phyloP scores from a whole-genome alignment of 2,797 vertebrate species.

The Buphagus erythrorhynchus region DNA sequence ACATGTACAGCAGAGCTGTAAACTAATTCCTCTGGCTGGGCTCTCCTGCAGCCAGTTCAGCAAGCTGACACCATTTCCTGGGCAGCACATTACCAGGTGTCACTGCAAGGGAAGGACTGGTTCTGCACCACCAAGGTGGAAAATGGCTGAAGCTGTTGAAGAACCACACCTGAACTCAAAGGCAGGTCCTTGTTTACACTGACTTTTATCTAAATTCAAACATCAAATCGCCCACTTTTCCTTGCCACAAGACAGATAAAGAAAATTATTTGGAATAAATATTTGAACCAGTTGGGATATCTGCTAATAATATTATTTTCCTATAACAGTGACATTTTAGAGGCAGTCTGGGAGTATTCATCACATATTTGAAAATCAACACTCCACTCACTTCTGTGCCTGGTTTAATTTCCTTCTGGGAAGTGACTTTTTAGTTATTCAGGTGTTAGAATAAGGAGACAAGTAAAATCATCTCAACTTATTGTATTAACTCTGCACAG shows the following conservation, averaged over 20 bases:
- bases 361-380: neutral
- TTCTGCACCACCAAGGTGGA: neutral
- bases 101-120: neutral
- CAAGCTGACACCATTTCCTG: neutral
- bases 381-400: neutral
- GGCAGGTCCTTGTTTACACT: neutral
- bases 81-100: neutral
- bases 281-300: neutral
- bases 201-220: neutral
- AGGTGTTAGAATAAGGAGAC: neutral
- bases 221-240: neutral
- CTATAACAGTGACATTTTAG: neutral
- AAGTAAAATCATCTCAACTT: neutral
- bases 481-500: neutral
- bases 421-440: neutral
- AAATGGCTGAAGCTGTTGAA: neutral
- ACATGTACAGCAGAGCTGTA: neutral
- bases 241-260: neutral
- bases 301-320: neutral
- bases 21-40: neutral
- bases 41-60: neutral
- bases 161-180: neutral
- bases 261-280: neutral
- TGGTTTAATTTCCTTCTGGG: neutral
- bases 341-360: neutral